phyloP scores from a whole-genome alignment of 2,888 invertebrate genomes.

The Drosophila kanekoi region DNA sequence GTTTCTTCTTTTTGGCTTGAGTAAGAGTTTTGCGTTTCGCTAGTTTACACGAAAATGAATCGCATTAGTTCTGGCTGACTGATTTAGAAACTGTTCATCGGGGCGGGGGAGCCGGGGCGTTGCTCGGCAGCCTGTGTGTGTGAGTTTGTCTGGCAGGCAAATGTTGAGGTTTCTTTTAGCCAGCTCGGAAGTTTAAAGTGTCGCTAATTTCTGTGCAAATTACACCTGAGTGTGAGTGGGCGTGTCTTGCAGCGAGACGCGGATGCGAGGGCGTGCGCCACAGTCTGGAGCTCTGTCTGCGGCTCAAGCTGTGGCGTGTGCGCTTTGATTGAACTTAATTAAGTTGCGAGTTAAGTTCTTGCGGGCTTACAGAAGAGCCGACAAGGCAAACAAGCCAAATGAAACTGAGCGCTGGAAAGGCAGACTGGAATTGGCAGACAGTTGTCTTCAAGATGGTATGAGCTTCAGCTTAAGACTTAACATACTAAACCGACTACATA shows the following conservation, averaged over 20 bases:
- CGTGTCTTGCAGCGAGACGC: background rate
- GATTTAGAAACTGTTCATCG: slow-evolving; percentile 26
- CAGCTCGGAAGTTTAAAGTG: slow-evolving; percentile 47
- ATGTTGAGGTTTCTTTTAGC: slow-evolving; percentile 40
- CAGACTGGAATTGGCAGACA: background rate
- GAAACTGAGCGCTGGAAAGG: background rate
- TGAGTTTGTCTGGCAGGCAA: slow-evolving; percentile 42
- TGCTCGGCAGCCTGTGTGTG: slow-evolving; percentile 23
- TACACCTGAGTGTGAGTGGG: slow-evolving; percentile 43
- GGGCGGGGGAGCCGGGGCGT: background rate
- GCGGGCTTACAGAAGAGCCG: slow-evolving; percentile 2
- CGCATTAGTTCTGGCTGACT: slow-evolving; percentile 68
- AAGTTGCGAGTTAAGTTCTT: slow-evolving; percentile 40
- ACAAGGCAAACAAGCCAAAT: slow-evolving; percentile 6
- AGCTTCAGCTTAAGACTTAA: no score
- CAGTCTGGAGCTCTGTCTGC: slow-evolving; percentile 43
- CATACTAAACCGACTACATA: no score
- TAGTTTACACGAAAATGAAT: slow-evolving; percentile 67
- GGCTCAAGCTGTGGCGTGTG: slow-evolving; percentile 37
- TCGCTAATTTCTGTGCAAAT: slow-evolving; percentile 68
- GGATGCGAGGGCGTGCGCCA: slow-evolving; percentile 1
- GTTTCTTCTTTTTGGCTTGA: slow-evolving; percentile 5
- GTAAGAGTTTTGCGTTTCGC: slow-evolving; percentile 53
- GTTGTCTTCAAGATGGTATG: no score
- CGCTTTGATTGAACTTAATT: slow-evolving; percentile 62